phyloP scores from a whole-genome alignment of 2,797 vertebrate species.

The Chiroxiphia lanceolata region DNA sequence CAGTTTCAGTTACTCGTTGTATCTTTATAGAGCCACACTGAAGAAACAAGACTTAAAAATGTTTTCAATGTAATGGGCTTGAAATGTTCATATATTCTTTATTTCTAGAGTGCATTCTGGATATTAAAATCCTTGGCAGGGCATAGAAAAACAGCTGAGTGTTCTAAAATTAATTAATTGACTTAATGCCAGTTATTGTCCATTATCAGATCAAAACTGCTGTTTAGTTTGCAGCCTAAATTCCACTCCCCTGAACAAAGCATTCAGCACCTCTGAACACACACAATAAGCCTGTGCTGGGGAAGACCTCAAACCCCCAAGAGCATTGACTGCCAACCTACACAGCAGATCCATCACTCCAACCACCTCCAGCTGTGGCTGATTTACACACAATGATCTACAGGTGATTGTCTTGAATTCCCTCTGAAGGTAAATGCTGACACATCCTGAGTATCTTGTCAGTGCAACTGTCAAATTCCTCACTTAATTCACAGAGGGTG shows the following conservation, averaged over 20 bases:
- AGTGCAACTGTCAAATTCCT: background rate
- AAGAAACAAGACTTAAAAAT: background rate
- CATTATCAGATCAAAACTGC: background rate
- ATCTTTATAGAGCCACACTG: background rate
- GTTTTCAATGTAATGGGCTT: background rate
- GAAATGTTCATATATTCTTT: background rate
- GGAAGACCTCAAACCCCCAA: background rate
- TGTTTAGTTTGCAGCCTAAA: background rate
- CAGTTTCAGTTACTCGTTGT: background rate
- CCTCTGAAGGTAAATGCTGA: background rate
- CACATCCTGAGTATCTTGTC: background rate
- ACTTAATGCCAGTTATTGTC: background rate
- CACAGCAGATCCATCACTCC: background rate
- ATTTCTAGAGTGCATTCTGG: background rate
- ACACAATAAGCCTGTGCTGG: accelerated
- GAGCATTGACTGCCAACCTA: accelerated
- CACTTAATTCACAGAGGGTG: background rate
- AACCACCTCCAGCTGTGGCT: background rate
- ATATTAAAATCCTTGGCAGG: background rate
- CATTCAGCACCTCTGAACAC: background rate
- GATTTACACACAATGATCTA: background rate
- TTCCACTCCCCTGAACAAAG: background rate
- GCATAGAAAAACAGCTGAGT: background rate
- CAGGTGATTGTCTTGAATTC: background rate
- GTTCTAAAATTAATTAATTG: background rate